These are phyloP conservation scores for Arnoldichthys spilopterus DNA, from an alignment of 2,797 vertebrate genomes.

Conservation along the genomic window DNA sequence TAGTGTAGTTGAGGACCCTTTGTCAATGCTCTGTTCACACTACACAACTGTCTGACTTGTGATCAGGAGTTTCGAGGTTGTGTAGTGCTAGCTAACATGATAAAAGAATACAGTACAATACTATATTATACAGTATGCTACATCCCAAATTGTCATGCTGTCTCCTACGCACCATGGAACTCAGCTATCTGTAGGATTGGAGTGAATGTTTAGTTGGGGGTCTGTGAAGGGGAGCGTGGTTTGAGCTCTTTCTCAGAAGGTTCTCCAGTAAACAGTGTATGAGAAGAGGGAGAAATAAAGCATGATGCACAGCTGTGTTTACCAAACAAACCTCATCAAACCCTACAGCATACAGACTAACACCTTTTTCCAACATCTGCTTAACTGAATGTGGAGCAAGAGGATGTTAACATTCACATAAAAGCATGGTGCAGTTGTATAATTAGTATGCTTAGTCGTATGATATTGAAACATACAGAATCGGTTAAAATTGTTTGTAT, in stretches of 20 bases:
- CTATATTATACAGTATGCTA: too few relatives aligned
- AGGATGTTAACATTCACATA: background rate
- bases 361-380: slow-evolving; percentile 10
- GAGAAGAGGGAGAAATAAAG: slow-evolving; percentile 31
- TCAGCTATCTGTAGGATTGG: slow-evolving; percentile 1
- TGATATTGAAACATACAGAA: too few relatives aligned
- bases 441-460: too few relatives aligned
- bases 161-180: background rate
- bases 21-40: too few relatives aligned
- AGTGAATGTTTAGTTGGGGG: background rate
- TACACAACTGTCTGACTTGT: too few relatives aligned
- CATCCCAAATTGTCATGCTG: background rate
- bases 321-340: slow-evolving; percentile 32
- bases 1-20: too few relatives aligned
- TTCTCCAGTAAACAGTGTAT: slow-evolving; percentile 40
- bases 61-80: too few relatives aligned
- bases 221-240: background rate
- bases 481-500: too few relatives aligned
- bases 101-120: too few relatives aligned
- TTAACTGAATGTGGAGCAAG: background rate
- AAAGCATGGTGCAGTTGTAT: background rate
- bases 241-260: slow-evolving; percentile 28
- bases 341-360: slow-evolving; percentile 20
- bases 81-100: too few relatives aligned
- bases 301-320: slow-evolving; percentile 38